These are phyloP conservation scores for Myotis lucifugus DNA, from an alignment of 2,113 vertebrate genomes.

Conservation along the genomic window DNA sequence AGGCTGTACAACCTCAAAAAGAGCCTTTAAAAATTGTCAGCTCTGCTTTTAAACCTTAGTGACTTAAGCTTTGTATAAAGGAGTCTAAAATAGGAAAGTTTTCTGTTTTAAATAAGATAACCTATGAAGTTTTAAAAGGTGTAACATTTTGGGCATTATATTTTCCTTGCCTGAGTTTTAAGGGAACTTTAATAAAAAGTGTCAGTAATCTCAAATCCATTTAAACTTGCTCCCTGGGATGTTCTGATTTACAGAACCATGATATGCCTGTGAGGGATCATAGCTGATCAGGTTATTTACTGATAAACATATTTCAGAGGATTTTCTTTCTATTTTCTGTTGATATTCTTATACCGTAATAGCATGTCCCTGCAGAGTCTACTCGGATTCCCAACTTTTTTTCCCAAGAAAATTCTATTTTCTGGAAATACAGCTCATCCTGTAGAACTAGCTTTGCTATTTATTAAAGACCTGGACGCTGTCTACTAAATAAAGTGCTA, in stretches of 20 bases:
- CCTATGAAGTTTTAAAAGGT: constrained; percentile 81
- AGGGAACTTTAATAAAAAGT: constrained; percentile 84
- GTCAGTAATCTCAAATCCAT: constrained; percentile 84
- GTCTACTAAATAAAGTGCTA: not conserved
- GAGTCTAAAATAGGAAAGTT: constrained; percentile 74
- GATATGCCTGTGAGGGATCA: constrained; percentile 82
- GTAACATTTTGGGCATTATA: constrained; percentile 71
- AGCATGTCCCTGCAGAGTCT: constrained; percentile 78
- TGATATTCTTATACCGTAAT: constrained; percentile 83
- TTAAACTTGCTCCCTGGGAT: constrained; percentile 81
- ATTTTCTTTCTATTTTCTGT: constrained; percentile 83
- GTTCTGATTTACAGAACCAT: constrained; percentile 74
- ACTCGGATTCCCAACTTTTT: constrained; percentile 63
- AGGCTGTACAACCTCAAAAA: constrained; percentile 3
- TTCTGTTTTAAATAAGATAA: constrained; percentile 81
- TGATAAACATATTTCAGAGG: constrained; percentile 86
- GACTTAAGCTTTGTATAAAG: constrained; percentile 74
- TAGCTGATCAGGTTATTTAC: constrained; percentile 84
- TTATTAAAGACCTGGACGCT: constrained; percentile 42
- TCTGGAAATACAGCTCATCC: constrained; percentile 54
- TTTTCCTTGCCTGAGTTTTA: constrained; percentile 77
- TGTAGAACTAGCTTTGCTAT: constrained; percentile 54
- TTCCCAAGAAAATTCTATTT: constrained; percentile 47
- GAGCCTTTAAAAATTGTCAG: constrained; percentile 70
- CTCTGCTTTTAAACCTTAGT: constrained; percentile 68